These are phyloP conservation scores for Pheosia tremula DNA, from an alignment of 2,888 invertebrate species.

Conservation along the genomic window DNA sequence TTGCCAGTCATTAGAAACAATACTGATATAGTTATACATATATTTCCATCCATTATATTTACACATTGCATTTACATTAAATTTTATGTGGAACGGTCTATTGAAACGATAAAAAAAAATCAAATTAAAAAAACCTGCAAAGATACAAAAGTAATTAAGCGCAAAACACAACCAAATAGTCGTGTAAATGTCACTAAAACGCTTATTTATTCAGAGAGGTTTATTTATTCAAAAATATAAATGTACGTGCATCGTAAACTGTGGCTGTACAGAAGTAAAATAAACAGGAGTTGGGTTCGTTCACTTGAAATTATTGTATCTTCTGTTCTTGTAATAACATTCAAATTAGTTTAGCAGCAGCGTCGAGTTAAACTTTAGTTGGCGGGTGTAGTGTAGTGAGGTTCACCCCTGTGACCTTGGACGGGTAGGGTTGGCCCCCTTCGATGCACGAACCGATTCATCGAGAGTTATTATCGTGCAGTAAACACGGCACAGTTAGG, in stretches of 20 bases:
- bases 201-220: conserved; percentile 39
- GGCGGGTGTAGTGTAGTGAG: conserved; percentile 20
- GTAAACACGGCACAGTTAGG: conserved; percentile 34
- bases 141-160: conserved; percentile 17
- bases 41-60: not conserved
- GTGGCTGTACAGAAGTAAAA: conserved; percentile 35
- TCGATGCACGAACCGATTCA: conserved; percentile 44
- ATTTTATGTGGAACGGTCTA: not conserved
- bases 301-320: not conserved
- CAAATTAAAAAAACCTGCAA: not conserved
- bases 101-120: conserved; percentile 3
- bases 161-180: conserved; percentile 25
- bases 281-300: conserved; percentile 22
- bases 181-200: conserved; percentile 30
- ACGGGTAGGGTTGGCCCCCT: conserved; percentile 65
- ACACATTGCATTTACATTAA: not conserved
- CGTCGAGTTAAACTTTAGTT: not conserved
- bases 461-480: conserved; percentile 46
- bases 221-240: conserved; percentile 26
- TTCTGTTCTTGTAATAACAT: conserved; percentile 4
- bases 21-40: not conserved
- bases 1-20: no score
- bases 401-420: conserved; percentile 71
- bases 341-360: conserved; percentile 5
- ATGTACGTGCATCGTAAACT: conserved; percentile 38